phyloP scores from a whole-genome alignment of 2,113 vertebrate species.

The Phalacrocorax carbo region DNA sequence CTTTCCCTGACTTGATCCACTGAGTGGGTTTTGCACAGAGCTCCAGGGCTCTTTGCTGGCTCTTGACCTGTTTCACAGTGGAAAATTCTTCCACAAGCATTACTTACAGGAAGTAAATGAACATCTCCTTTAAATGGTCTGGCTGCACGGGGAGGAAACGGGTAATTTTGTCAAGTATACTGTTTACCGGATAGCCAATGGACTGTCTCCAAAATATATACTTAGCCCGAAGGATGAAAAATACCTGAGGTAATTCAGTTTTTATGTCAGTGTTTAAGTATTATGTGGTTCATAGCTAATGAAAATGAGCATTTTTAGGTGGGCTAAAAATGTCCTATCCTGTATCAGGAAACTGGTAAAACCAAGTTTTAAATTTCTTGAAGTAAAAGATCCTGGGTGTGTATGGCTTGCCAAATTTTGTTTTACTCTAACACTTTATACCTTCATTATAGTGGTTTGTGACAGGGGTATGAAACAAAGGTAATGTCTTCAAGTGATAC shows the following conservation, averaged over 20 bases:
- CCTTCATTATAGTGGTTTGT: neutral
- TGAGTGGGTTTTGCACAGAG: neutral
- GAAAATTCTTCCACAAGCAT: slow-evolving; percentile 48
- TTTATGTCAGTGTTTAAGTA: neutral
- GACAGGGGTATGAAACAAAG: neutral
- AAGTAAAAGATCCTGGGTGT: neutral
- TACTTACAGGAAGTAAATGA: slow-evolving; percentile 48
- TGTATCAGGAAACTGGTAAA: neutral
- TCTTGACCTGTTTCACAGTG: slow-evolving; percentile 6
- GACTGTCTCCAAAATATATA: slow-evolving; percentile 44
- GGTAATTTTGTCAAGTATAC: slow-evolving; percentile 33
- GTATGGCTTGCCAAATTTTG: neutral
- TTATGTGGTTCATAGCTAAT: neutral
- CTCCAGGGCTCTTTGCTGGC: neutral
- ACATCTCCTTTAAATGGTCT: slow-evolving; percentile 28
- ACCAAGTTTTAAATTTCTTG: neutral
- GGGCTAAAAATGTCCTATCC: neutral
- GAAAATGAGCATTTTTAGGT: neutral
- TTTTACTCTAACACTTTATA: neutral
- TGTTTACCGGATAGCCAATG: slow-evolving; percentile 45
- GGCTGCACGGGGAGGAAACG: neutral
- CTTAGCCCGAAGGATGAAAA: slow-evolving; percentile 37
- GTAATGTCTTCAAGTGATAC: neutral
- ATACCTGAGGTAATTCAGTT: slow-evolving; percentile 6
- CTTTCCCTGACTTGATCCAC: neutral